Evolutionary conservation across 2,888 invertebrate species (phyloP).

Genomic region (Tetanocera ferruginea): DNA sequence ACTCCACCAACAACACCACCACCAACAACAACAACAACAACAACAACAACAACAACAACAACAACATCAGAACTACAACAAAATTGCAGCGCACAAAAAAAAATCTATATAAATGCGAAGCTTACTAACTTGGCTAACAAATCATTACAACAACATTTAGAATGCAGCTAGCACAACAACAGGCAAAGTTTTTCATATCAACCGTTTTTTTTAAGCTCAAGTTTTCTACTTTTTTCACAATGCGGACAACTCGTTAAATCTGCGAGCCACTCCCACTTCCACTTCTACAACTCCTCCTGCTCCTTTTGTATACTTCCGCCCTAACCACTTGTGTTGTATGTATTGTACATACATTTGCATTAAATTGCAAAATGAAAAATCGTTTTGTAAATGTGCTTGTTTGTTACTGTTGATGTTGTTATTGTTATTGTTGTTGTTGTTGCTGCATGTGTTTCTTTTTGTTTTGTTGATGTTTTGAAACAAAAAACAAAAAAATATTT

Average conservation of each 20-base stretch:
- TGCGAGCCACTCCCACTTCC: neutral
- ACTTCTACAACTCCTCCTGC: neutral
- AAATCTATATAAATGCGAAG: neutral
- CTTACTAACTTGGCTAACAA: slow-evolving; percentile 20
- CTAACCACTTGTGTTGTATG: neutral
- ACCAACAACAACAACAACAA: slow-evolving; percentile 18
- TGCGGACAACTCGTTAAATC: neutral
- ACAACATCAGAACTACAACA: no score
- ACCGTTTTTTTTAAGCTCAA: neutral
- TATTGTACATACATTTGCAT: slow-evolving; percentile 18
- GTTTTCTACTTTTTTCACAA: neutral
- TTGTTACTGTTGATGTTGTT: neutral
- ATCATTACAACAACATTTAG: slow-evolving; percentile 9
- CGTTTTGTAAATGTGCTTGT: slow-evolving; percentile 23
- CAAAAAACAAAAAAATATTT: slow-evolving; percentile 3
- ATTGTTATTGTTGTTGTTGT: neutral
- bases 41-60: slow-evolving; percentile 11
- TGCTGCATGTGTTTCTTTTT: neutral
- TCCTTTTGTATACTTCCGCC: neutral
- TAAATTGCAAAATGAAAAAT: slow-evolving; percentile 36
- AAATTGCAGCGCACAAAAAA: neutral
- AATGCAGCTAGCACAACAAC: slow-evolving; percentile 10
- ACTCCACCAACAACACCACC: no score
- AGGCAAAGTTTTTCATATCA: neutral
- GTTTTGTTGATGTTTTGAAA: slow-evolving; percentile 12